These are phyloP conservation scores for Neoscelio sp. DNA, from an alignment of 2,888 invertebrate genomes.

Conservation along the genomic window DNA sequence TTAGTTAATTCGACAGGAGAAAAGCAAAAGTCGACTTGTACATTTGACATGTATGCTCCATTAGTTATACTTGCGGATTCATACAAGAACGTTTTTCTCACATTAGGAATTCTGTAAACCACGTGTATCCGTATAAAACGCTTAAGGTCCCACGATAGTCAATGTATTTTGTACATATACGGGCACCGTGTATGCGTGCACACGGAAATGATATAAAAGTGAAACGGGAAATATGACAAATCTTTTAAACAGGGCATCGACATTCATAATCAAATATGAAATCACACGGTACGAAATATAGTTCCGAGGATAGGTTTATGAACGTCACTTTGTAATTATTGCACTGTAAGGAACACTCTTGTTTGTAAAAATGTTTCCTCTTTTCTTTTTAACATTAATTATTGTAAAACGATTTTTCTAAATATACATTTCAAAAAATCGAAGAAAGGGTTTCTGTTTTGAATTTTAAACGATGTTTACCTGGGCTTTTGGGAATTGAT, in stretches of 20 bases:
- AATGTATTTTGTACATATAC: constrained; percentile 24
- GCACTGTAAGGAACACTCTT: constrained; percentile 20
- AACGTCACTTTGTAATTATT: constrained; percentile 24
- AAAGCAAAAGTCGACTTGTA: constrained; percentile 35
- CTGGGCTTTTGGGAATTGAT: not conserved
- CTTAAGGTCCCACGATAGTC: constrained; percentile 45
- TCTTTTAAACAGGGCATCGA: constrained; percentile 19
- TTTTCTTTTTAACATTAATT: constrained; percentile 30
- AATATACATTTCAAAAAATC: constrained; percentile 27
- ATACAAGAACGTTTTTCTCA: constrained; percentile 19
- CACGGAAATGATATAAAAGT: not conserved
- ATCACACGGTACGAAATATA: constrained; percentile 10
- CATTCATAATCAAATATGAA: constrained; percentile 38
- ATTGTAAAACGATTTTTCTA: constrained; percentile 39
- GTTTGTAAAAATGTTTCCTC: constrained; percentile 27
- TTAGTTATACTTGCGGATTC: constrained; percentile 28
- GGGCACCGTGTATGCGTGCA: not conserved
- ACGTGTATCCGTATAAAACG: constrained; percentile 38
- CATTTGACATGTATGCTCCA: constrained; percentile 42
- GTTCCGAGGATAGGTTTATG: constrained; percentile 25
- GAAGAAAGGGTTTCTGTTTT: constrained; percentile 14
- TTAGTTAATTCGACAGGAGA: constrained; percentile 27
- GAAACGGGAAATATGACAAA: not conserved
- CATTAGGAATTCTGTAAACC: constrained; percentile 38
- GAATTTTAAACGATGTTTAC: constrained; percentile 14